These are phyloP conservation scores for Misgurnus mizolepis DNA, from an alignment of 2,113 vertebrate species.

Conservation along the genomic window DNA sequence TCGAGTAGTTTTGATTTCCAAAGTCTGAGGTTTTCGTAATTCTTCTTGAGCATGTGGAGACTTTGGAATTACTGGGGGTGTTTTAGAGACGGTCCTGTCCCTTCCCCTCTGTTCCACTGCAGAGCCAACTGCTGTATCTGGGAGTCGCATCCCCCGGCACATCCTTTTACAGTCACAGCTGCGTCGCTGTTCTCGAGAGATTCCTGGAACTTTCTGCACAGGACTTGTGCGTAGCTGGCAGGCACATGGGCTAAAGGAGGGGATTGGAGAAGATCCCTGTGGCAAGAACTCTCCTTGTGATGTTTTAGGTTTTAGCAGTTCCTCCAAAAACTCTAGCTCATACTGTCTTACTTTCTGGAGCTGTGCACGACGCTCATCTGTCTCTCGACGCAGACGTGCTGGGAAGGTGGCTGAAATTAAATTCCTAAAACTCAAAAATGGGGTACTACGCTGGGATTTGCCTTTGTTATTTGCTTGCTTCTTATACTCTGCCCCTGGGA, in stretches of 20 bases:
- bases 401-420: slow-evolving; percentile 96
- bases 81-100: slow-evolving; percentile 73
- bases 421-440: slow-evolving; percentile 86
- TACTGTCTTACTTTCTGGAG: slow-evolving; percentile 97
- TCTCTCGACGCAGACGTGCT: slow-evolving; percentile 90
- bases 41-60: slow-evolving; percentile 74
- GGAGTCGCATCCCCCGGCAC: slow-evolving; percentile 85
- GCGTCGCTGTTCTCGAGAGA: slow-evolving; percentile 92
- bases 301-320: slow-evolving; percentile 92
- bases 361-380: slow-evolving; percentile 91
- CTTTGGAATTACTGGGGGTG: slow-evolving; percentile 68
- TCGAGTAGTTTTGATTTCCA: slow-evolving; percentile 79
- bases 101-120: slow-evolving; percentile 75
- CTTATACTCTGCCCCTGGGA: slow-evolving; percentile 76
- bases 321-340: slow-evolving; percentile 95
- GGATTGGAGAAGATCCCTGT: slow-evolving; percentile 86
- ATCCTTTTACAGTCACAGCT: slow-evolving; percentile 97
- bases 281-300: slow-evolving; percentile 82
- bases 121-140: slow-evolving; percentile 78
- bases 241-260: slow-evolving; percentile 85
- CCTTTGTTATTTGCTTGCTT: slow-evolving; percentile 77
- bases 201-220: slow-evolving; percentile 90
- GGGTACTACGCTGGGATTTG: slow-evolving; percentile 82
- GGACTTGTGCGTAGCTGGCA: slow-evolving; percentile 94
- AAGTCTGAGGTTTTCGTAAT: slow-evolving; percentile 70